Evolutionary conservation across 2,113 vertebrate species (phyloP), one percentile per base, ranked within the genome.

Genomic region (Bubo blakistoni): DNA sequence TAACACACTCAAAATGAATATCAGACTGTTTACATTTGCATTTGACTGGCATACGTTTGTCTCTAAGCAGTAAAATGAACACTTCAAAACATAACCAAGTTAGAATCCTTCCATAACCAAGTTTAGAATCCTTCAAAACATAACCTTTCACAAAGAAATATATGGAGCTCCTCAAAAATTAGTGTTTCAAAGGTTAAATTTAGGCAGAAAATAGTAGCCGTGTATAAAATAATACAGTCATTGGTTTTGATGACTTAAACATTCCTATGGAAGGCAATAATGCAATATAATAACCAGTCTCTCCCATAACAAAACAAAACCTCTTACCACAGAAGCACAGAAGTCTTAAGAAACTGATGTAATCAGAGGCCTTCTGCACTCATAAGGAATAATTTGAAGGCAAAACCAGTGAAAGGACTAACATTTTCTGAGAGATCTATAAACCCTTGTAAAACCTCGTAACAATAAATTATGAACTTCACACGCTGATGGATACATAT

Each of bases 1-100:
- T 96, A 97, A 96, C 85, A 83, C 30, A 96, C 89, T 96, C 78
- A 90, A 97, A 98, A 96, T 89, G 61, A 97, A 88, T 42, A 95
- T 84, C 51, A 71, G 77, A 73, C 58, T 96, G 58, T 71, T 94
- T 76, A 91, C 55, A 90, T 82, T 85, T 86, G 52, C 62, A 97
- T 96, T 95, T 93, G 58, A 92, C 51, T 69, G 87, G 78, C 59
- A 76, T 8, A 92, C 9, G 77, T 67, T 82, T 74, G 65, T 83
- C 81, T 95, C 86, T 86, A 81, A 95, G 52, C 29, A 91, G 77
- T 63, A 78, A 81, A 88, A 42, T 18, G 71, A 93, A 94, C 22
- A 59, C 8, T 74, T 96, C 83, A 93, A 94, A 96, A 86, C 40
- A 54, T 67, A 96, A 94, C 16, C 72, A 18, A 46, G 16, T 46